Percentiles rank a stretch among this genome's conserved stretches.
Evolutionary conservation across 1,140 invertebrate species (phyloP).

Genomic region (Manduca sexta): DNA sequence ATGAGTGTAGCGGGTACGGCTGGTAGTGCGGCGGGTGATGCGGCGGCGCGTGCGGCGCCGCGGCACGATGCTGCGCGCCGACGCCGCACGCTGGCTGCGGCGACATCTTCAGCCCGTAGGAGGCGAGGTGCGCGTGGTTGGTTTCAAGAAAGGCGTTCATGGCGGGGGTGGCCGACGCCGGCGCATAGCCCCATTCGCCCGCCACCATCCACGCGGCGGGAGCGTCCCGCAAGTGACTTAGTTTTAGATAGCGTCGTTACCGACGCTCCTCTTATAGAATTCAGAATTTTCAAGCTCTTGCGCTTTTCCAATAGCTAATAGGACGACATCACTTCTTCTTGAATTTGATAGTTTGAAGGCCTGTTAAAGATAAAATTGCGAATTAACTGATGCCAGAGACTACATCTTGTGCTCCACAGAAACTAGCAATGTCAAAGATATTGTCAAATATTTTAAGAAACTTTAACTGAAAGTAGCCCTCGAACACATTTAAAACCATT

Average conservation of each 20-base stretch:
- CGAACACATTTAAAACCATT: constrained; percentile 64
- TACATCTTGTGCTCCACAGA: too few relatives aligned
- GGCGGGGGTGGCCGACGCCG: constrained; percentile 72
- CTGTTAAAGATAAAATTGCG: too few relatives aligned
- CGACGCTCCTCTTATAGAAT: constrained; percentile 11
- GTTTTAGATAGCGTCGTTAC: constrained; percentile 10
- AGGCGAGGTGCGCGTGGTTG: constrained; percentile 78
- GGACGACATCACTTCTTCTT: too few relatives aligned
- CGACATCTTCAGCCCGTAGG: constrained; percentile 84
- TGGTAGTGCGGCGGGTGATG: constrained; percentile 78
- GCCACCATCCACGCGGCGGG: constrained; percentile 69
- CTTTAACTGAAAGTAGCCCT: constrained; percentile 16
- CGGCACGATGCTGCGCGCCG: constrained; percentile 53
- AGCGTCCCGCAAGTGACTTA: constrained; percentile 33
- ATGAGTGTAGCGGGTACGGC: constrained; percentile 68
- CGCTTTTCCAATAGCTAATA: too few relatives aligned
- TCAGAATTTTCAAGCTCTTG: too few relatives aligned
- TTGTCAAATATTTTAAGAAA: too few relatives aligned
- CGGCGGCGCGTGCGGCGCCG: constrained; percentile 73
- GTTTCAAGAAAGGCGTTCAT: constrained; percentile 88
- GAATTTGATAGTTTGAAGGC: too few relatives aligned
- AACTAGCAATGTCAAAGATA: too few relatives aligned
- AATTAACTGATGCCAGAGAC: too few relatives aligned
- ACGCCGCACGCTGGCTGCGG: constrained; percentile 71
- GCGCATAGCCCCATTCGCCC: constrained; percentile 68